Base-by-base conservation (phyloP, 2,888 invertebrate species). In the Apamea sordens region DNA sequence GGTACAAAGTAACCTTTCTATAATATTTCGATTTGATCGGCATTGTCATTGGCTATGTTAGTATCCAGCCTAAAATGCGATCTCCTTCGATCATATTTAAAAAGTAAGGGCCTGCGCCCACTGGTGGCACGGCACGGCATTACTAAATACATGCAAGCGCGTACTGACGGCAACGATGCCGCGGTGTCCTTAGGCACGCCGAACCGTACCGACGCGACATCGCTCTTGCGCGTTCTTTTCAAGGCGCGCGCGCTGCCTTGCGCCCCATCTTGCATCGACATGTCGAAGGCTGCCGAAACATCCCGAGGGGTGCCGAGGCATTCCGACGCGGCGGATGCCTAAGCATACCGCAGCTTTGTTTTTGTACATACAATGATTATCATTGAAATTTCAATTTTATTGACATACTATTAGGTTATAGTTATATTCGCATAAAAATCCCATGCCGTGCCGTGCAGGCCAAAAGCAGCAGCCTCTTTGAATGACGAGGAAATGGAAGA, bases 11-110 rank as follows among this genome's bases (percentile, higher is more conserved):
- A 67, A 56, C 28, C 7, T 44, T 18, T 7, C 6, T 64, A 18
- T 41, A 36, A 24, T 41, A 68, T 77, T n/a, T 76, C 44, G 76
- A 78, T 79, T 56, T 44, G 13, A 76, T 76, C 63, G 76, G 18
- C 36, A 50, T 36, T 47, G 24, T 21, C n/a, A 36, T 71, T 36
- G 71, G 11, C 36, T n/a, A 36, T 70, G 15, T 32, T 59, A 74
- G 15, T 7, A 28, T 36, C 10, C 24, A 13, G n/a, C 41, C 21
- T 53, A 21, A 53, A 53, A 50, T 53, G 41, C 41, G 36, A 36
- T 13, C 8, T 7, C 18, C 7, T 15, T 50, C 1, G 41, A 53
- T 53, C 18, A 11, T 32, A 63, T 76, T 61, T 61, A 61, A 36
- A 61, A 76, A 2, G 47, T 47, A 50, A 24, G n/a, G 63, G 21